Conservation (phyloP, 1,140 invertebrate species). For the Hydropsyche tenuis region DNA sequence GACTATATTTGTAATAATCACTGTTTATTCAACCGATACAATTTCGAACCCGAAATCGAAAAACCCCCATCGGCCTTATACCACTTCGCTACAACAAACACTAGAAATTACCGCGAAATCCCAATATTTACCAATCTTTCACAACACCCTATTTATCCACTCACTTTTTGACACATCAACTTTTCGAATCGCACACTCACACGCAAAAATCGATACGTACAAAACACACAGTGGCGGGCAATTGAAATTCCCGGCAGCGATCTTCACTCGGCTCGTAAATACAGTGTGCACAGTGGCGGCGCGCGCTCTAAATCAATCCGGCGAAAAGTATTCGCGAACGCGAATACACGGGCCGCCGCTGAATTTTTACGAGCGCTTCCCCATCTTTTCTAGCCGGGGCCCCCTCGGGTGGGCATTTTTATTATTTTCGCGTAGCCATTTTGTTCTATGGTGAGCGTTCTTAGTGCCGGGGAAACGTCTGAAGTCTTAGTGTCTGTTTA, state of each 20-base stretch:
- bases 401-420: not conserved
- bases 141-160: too few relatives aligned
- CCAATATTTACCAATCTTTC: too few relatives aligned
- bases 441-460: not conserved
- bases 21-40: too few relatives aligned
- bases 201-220: too few relatives aligned
- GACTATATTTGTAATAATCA: too few relatives aligned
- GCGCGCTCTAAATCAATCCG: conserved; percentile 28
- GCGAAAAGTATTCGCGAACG: conserved; percentile 19
- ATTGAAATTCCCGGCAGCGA: conserved; percentile 26
- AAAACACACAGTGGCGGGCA: not conserved
- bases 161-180: too few relatives aligned
- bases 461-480: not conserved
- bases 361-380: conserved; percentile 33
- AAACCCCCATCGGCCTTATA: too few relatives aligned
- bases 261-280: conserved; percentile 31
- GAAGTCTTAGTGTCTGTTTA: not conserved
- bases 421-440: not conserved
- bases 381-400: not conserved
- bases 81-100: too few relatives aligned
- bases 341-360: not conserved
- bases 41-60: too few relatives aligned
- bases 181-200: too few relatives aligned
- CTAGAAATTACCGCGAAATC: too few relatives aligned
- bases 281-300: conserved; percentile 19